Base-by-base conservation (phyloP, 1,140 invertebrate genomes). In the Stratiolaelaps scimitus region DNA sequence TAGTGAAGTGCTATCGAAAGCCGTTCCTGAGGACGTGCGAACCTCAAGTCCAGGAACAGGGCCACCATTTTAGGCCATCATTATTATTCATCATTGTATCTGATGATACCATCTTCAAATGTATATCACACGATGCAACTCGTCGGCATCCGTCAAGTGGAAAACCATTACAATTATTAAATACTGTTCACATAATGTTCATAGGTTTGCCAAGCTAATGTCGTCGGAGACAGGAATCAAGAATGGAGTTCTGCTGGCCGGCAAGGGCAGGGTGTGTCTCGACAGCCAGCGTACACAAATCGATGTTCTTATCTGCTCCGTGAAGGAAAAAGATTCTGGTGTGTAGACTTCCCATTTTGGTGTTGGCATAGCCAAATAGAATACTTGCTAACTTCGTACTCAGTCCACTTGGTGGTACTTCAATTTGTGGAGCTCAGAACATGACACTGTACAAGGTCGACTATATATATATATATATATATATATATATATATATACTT, bases 281-380 rank as follows among this genome's bases (percentile, higher is more conserved):
- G n/a, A 60, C 4, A 34, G 10, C 10, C 15, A 60, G 34, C 2
- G 34, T 10, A 40, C 20, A 15, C 15, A 60, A 23, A 10, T 60
- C 20, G 15, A 20, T 34, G 15, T 60, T 23, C 53, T 60, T 34
- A 60, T 60, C 53, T 60, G 53, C 10, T 60, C 53, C 17, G 53
- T 60, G 15, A 60, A 60, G 23, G 53, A 60, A 17, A 34, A 60
- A 17, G 23, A 60, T 19, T 6, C 26, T 26, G 34, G 34, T 19
- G 1, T 15, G 34, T 29, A 29, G 17, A 20, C 20, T 17, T 60
- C 15, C 47, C 15, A n/a, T 45, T 45, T 13, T 45, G 13, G n/a
- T n/a, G n/a, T 45, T n/a, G n/a, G 44, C 13, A 45, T 45, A n/a
- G 13, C n/a, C 44, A 45, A n/a, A 45, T 45, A 13, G 13, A n/a